Base-by-base conservation (phyloP, 2,888 invertebrate species). In the Dorcus hopei region DNA sequence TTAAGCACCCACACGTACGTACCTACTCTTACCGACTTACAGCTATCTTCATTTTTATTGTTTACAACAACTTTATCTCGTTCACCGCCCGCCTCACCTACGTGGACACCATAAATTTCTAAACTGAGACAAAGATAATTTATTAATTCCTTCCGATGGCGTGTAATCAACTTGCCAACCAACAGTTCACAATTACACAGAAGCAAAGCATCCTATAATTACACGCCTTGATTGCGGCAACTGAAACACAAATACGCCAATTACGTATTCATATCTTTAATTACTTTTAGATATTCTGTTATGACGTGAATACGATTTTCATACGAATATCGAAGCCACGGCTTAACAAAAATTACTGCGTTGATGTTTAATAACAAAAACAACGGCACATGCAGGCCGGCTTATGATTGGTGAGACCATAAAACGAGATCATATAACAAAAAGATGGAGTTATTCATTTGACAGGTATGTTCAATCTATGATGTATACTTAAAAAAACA, bases 1-100 rank as follows among this genome's bases (percentile, higher is more conserved):
- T 71, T 33, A 68, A 70, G 57, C 73, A 70, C 71, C 73, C 72
- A 74, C 70, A 71, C 74, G 69, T 71, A 33, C 26, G 26, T 33
- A 33, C 26, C 26, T 26, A 70, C 68, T 72, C 72, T 61, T 62
- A 61, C 56, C 49, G 65, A 70, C 70, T 71, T 73, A 70, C 68
- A 67, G 62, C 59, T 67, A 63, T 59, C 57, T 61, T 62, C 64
- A 67, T 74, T 73, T 72, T 73, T 73, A 73, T 72, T 72, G 71
- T 73, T 72, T 69, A 68, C 66, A 71, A 70, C 71, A 66, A 71
- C 71, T 70, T 65, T 63, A 70, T 65, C 68, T 65, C 61, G 61
- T 67, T 65, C 61, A 61, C 54, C 47, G 53, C 39, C 39, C 49
- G 55, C 42, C 58, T 58, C 62, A 62, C 60, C 62, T 62, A 61